These are phyloP conservation scores for Botia almorhae DNA, from an alignment of 2,797 vertebrate species.

Conservation along the genomic window DNA sequence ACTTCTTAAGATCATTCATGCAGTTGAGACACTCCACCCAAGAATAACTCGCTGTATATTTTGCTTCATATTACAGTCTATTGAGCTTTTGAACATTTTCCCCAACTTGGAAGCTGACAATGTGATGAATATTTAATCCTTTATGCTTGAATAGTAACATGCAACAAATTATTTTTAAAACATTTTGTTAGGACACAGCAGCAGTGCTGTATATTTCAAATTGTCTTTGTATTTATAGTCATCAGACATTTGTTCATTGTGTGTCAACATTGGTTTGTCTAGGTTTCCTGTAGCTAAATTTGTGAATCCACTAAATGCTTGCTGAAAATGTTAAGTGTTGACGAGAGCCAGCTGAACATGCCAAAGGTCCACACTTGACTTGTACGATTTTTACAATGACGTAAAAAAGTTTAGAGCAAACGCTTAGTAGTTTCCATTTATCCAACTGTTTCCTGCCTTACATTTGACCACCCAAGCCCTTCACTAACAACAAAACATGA, in stretches of 20 bases:
- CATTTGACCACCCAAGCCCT: not conserved
- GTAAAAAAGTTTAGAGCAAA: conserved; percentile 32
- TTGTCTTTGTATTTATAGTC: too few relatives aligned
- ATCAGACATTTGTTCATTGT: too few relatives aligned
- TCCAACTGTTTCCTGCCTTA: conserved; percentile 10
- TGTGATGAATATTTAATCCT: not conserved
- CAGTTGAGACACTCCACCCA: conserved; percentile 27
- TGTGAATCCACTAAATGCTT: conserved; percentile 15
- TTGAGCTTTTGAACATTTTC: conserved; percentile 52
- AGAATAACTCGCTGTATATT: conserved; percentile 22
- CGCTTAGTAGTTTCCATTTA: not conserved
- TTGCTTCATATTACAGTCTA: conserved; percentile 7
- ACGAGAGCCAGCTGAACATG: not conserved
- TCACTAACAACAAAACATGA: conserved; percentile 58
- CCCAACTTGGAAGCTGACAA: conserved; percentile 47
- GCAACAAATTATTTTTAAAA: too few relatives aligned
- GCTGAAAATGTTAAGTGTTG: not conserved
- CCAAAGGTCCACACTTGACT: conserved; percentile 6
- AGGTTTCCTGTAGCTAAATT: not conserved
- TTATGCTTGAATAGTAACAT: not conserved
- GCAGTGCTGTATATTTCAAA: too few relatives aligned
- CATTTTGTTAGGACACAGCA: too few relatives aligned
- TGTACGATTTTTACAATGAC: conserved; percentile 40
- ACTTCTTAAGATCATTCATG: conserved; percentile 20
- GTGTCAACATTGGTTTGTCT: too few relatives aligned